Base-by-base conservation (phyloP, 2,797 vertebrate species). In the Anguilla pacifica region DNA sequence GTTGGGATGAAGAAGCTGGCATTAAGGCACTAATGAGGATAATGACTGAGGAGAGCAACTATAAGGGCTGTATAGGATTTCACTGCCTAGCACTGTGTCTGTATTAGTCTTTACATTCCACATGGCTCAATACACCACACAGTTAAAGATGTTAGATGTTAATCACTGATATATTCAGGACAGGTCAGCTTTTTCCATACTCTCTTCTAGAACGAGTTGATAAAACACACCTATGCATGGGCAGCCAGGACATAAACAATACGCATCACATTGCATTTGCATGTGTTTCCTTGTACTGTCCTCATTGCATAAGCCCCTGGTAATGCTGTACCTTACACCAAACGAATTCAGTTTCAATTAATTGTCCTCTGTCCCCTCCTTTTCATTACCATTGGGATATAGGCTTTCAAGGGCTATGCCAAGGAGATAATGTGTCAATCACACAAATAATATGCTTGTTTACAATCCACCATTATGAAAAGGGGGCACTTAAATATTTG, bases 381-480 rank as follows among this genome's bases (percentile, higher is more conserved):
- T 87, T 87, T 89, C 86, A 89, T 64, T 79, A 53, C 22, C 55
- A 83, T 10, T 53, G 28, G 83, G 85, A 79, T 67, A 90, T 89
- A 79, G 72, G 77, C 79, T 89, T 89, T 89, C 86, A 89, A 64
- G 72, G 67, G 77, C 74, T 61, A 46, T 43, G 61, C 88, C 31
- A 82, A 72, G 88, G 31, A 59, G 86, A 83, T 88, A 85, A 55
- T 39, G 79, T 87, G 57, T 87, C 89, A 79, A 51, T 53, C 87
- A 72, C 67, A 46, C 72, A 87, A 87, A 87, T 89, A 90, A 90
- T 87, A 87, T 86, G 79, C 84, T 81, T 90, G 84, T 89, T 89
- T 90, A 89, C 89, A 89, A 84, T 39, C 51, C 84, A 49, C 61
- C 57, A 82, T 88, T 86, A 89, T 86, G 86, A 89, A 87, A 89